Evolutionary conservation across 1,140 invertebrate genomes (phyloP).

Genomic region (Drosophila lowei): DNA sequence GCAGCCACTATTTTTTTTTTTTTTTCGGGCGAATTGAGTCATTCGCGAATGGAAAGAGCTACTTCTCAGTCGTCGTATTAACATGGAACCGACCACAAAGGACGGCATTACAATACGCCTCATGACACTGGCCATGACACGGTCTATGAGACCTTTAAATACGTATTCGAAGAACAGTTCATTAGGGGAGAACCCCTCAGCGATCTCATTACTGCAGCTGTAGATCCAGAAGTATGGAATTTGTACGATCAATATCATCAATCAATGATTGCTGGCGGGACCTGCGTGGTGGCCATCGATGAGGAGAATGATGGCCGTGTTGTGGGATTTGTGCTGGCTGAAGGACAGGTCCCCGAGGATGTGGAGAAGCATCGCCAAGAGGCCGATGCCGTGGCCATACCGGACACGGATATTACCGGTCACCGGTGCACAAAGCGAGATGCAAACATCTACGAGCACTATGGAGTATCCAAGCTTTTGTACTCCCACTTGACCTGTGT

Average conservation of each 20-base stretch:
- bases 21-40: too few species aligned
- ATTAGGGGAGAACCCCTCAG: conserved; percentile 32
- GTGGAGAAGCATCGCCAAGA: conserved; percentile 43
- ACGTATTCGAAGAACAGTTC: conserved; percentile 33
- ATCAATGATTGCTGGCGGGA: conserved; percentile 37
- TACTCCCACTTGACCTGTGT: conserved; percentile 51
- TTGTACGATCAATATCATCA: conserved; percentile 18
- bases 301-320: conserved; percentile 17
- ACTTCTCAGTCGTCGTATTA: too few species aligned
- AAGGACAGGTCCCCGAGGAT: conserved; percentile 8
- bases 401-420: conserved; percentile 6
- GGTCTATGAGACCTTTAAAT: conserved; percentile 37
- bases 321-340: conserved; percentile 41
- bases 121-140: conserved; percentile 30
- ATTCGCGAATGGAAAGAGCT: too few species aligned
- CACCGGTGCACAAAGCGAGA: too few species aligned
- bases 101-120: conserved; percentile 35
- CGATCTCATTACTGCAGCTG: conserved; percentile 5
- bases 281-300: conserved; percentile 39
- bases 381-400: conserved; percentile 11
- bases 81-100: conserved; percentile 1
- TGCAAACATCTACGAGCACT: conserved; percentile 37
- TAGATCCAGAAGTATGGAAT: conserved; percentile 14
- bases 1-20: too few species aligned
- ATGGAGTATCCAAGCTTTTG: conserved; percentile 27